Evolutionary conservation across 2,888 invertebrate species (phyloP), one percentile per base, ranked within the genome.

Genomic region (Amblyteles armatorius): DNA sequence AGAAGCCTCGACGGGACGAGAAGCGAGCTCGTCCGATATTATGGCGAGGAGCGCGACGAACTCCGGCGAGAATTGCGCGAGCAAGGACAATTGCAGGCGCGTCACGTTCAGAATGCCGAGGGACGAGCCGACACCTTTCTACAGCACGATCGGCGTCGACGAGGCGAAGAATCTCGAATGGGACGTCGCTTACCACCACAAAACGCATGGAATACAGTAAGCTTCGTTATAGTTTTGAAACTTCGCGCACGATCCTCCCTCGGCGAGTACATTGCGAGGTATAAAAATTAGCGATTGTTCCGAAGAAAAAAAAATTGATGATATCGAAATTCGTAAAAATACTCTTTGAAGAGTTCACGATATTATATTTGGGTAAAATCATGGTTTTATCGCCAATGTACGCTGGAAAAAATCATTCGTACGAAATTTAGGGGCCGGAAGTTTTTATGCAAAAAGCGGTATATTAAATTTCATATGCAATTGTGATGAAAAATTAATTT

Each of bases 121-220:
- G 19, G 83, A 83, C 9, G 83, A 88, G 13, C 60, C 81, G 0
- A 89, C 94, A 65, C 88, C 94, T 44, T 83, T 93, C 65, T 94
- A 92, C 87, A 90, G 89, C 26, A 93, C 92, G 2, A 82, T 88
- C 16, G 69, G 29, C 48, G 88, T 91, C 19, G 94, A 95, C 72
- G 95, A 94, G 36, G 92, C 90, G 13, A 92, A 94, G 26, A 92
- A 92, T 36, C 88, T 92, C 29, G 60, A 89, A 0, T 97, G 96
- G 96, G 96, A 97, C 2, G 94, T 96, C 72, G 93, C 96, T 22
- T 93, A 96, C 76, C 94, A 95, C 84, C 96, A 96, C 87, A 95
- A 96, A 92, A 95, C 95, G 91, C 95, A 96, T 94, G 97, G 97
- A 91, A 95, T 97, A 83, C 95, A 96, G 97, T 97, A 94, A 95